Evolutionary conservation across 2,113 vertebrate genomes (phyloP), one percentile per base, ranked within the genome.

Genomic region (Prunella himalayana): DNA sequence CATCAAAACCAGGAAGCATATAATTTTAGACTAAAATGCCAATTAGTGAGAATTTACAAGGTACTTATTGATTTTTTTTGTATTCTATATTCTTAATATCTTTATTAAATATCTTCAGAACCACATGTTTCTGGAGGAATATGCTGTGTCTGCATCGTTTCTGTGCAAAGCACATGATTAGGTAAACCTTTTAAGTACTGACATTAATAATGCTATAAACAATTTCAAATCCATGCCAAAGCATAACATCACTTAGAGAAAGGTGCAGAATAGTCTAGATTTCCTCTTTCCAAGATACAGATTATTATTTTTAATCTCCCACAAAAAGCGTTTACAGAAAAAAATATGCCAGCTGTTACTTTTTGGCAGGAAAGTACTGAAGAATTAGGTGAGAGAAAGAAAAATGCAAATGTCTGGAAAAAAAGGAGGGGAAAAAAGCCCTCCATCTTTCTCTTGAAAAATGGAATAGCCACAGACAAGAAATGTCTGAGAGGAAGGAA

Each of bases 301-400:
- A 89, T 88, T 82, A 92, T 78, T 95, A 78, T 92, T 91, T 90
- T 90, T 60, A 61, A 35, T 93, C 76, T 78, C 73, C 92, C 80
- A 77, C 66, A 57, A 93, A 70, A 21, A 78, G 31, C 17, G 5
- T 21, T 39, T 53, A 77, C 30, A 89, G 60, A 92, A 90, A 66
- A 88, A 54, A n/a, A 56, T 28, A 61, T 6, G 22, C 39, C 47
- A 39, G 10, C 30, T 49, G 44, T 85, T 91, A 47, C 83, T 93
- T 95, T 88, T 95, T 96, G 92, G 82, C 75, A 42, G 56, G 44
- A 72, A 72, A 51, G 31, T 81, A 69, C 84, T 76, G 69, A 95
- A 92, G 72, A 86, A 63, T 70, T 94, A 77, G 20, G 49, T 28
- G 56, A 93, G 87, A 87, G 75, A n/a, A 94, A 87, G 13, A 27